Evolutionary conservation across 2,888 invertebrate species (phyloP).

Genomic region (Mycalesis mineus): DNA sequence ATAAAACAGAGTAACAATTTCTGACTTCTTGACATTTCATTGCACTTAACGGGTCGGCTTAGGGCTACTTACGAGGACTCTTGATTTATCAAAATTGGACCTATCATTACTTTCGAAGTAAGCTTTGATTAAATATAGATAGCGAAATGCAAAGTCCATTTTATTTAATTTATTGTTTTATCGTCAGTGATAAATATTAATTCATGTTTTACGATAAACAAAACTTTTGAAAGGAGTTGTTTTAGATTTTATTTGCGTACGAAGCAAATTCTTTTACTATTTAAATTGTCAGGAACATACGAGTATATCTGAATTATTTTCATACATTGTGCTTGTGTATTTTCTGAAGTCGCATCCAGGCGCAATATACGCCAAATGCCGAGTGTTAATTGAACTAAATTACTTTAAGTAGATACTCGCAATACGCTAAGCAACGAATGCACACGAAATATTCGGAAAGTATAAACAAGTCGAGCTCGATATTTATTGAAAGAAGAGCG

Average conservation of each 20-base stretch:
- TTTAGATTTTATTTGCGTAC: neutral
- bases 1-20: constrained; percentile 12
- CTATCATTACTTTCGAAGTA: constrained; percentile 15
- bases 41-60: constrained; percentile 17
- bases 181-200: constrained; percentile 8
- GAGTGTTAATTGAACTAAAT: too few relatives aligned
- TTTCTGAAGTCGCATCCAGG: too few relatives aligned
- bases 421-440: too few relatives aligned
- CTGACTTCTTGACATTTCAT: constrained; percentile 21
- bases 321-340: too few relatives aligned
- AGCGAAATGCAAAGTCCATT: constrained; percentile 2
- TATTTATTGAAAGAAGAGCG: too few relatives aligned
- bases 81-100: constrained; percentile 23
- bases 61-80: constrained; percentile 6
- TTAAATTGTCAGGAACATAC: neutral
- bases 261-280: neutral
- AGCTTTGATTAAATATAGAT: constrained; percentile 7
- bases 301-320: too few relatives aligned
- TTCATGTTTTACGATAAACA: neutral
- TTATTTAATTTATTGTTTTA: constrained; percentile 1
- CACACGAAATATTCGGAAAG: too few relatives aligned
- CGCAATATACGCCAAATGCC: too few relatives aligned
- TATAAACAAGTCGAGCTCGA: too few relatives aligned
- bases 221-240: neutral
- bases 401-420: too few relatives aligned